These are phyloP conservation scores for Eretmocerus hayati DNA, from an alignment of 2,888 invertebrate genomes.

Conservation along the genomic window DNA sequence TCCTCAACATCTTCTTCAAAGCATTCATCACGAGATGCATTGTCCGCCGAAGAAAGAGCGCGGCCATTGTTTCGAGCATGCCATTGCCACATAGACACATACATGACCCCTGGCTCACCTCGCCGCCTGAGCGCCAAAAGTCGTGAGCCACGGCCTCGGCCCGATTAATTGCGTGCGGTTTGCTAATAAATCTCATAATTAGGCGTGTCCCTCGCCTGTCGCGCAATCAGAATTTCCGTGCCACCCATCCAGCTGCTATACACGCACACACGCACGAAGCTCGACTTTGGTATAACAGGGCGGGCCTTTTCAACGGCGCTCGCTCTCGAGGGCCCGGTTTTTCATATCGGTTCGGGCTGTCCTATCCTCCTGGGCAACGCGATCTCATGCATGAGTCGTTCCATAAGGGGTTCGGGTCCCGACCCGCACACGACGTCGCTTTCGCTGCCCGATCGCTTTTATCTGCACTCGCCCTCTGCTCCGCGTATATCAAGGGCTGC, in stretches of 20 bases:
- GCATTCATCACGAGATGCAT: too few species aligned
- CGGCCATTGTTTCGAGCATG: too few species aligned
- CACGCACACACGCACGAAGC: not conserved
- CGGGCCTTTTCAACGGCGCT: not conserved
- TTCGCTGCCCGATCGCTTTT: not conserved
- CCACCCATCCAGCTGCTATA: too few species aligned
- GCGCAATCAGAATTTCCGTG: too few species aligned
- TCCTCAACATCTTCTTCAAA: too few species aligned
- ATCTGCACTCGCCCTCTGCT: not conserved
- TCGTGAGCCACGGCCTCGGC: not conserved
- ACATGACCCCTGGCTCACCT: too few species aligned
- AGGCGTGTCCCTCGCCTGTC: slow-evolving; percentile 15
- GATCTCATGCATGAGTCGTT: slow-evolving; percentile 11
- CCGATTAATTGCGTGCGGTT: slow-evolving; percentile 14
- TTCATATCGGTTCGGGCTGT: not conserved
- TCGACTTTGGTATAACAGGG: slow-evolving; percentile 7
- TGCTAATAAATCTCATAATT: slow-evolving; percentile 22
- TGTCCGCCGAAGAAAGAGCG: too few species aligned
- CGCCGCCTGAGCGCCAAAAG: not conserved
- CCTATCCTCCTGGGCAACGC: slow-evolving; percentile 9
- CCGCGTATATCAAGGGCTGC: not conserved
- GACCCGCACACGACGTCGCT: not conserved
- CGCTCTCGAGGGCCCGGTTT: slow-evolving; percentile 6
- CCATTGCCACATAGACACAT: too few species aligned
- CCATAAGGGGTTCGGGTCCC: not conserved